Evolutionary conservation across 1,140 invertebrate species (phyloP).

Genomic region (Drosophila auraria): DNA sequence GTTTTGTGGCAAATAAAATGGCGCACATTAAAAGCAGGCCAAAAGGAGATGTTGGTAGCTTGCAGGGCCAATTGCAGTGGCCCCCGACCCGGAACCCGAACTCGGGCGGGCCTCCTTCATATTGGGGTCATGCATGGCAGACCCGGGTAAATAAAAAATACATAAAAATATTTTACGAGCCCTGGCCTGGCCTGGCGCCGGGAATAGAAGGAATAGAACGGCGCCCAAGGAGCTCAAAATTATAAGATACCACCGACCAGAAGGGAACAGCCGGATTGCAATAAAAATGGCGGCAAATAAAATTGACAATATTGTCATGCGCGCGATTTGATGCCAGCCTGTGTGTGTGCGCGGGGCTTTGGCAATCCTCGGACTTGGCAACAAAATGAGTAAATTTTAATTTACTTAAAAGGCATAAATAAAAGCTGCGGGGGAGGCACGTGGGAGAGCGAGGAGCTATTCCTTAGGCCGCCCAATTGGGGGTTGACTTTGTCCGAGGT

Average conservation of each 20-base stretch:
- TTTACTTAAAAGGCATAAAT: constrained; percentile 81
- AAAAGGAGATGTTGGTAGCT: constrained; percentile 14
- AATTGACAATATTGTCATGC: constrained; percentile 83
- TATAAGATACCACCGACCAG: constrained; percentile 27
- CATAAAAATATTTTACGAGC: constrained; percentile 84
- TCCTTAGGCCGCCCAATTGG: not conserved
- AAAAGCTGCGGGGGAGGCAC: constrained; percentile 27
- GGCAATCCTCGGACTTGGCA: constrained; percentile 42
- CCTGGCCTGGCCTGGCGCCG: not conserved
- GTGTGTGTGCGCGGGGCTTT: not conserved
- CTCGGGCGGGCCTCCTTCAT: constrained; percentile 46
- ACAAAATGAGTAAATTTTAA: constrained; percentile 79
- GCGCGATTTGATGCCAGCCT: constrained; percentile 49
- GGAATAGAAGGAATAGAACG: constrained; percentile 47
- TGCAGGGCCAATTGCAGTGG: constrained; percentile 68
- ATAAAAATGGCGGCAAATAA: constrained; percentile 80
- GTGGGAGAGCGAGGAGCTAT: not conserved
- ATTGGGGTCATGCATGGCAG: constrained; percentile 80
- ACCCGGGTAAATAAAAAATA: constrained; percentile 79
- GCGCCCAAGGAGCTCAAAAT: constrained; percentile 51
- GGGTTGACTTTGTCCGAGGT: not conserved
- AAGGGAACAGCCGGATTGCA: constrained; percentile 54
- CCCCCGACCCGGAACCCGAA: constrained; percentile 25
- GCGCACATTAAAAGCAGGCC: constrained; percentile 81
- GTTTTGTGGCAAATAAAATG: constrained; percentile 84